Conservation (phyloP, 1,140 invertebrate genomes). For the Pollicipes pollicipes region DNA sequence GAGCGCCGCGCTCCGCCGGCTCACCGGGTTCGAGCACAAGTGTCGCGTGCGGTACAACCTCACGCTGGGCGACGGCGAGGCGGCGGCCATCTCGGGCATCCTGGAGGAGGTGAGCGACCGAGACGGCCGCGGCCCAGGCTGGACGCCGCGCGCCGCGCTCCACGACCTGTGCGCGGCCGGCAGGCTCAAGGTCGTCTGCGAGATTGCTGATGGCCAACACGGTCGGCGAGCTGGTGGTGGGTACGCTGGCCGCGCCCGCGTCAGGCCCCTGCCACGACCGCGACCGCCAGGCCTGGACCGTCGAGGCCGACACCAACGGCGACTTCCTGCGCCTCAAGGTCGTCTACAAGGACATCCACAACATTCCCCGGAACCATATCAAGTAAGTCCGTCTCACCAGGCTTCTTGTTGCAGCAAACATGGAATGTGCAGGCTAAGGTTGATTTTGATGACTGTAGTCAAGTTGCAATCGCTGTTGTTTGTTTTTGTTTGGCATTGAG, state of each 20-base stretch:
- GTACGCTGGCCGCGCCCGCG: conserved; percentile 12
- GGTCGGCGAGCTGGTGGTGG: conserved; percentile 46
- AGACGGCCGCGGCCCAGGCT: conserved; percentile 50
- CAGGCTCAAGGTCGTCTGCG: conserved; percentile 45
- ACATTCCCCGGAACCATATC: conserved; percentile 63
- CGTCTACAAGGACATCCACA: conserved; percentile 66
- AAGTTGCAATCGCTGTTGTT: no score
- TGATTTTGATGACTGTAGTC: no score
- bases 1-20: conserved; percentile 46
- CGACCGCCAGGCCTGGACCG: conserved; percentile 64
- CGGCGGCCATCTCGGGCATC: conserved; percentile 52
- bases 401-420: no score
- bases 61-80: conserved; percentile 32
- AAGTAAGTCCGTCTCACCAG: no score
- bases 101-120: conserved; percentile 58
- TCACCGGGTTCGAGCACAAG: conserved; percentile 62
- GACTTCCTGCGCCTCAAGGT: conserved; percentile 57
- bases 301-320: conserved; percentile 60
- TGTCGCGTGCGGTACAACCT: conserved; percentile 52
- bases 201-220: conserved; percentile 57
- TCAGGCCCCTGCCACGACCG: conserved; percentile 57
- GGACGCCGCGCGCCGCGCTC: conserved; percentile 44
- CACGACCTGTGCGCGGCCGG: conserved; percentile 38
- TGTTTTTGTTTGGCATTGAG: no score
- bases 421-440: no score